Evolutionary conservation across 1,140 invertebrate species (phyloP).

Genomic region (Maconellicoccus hirsutus): DNA sequence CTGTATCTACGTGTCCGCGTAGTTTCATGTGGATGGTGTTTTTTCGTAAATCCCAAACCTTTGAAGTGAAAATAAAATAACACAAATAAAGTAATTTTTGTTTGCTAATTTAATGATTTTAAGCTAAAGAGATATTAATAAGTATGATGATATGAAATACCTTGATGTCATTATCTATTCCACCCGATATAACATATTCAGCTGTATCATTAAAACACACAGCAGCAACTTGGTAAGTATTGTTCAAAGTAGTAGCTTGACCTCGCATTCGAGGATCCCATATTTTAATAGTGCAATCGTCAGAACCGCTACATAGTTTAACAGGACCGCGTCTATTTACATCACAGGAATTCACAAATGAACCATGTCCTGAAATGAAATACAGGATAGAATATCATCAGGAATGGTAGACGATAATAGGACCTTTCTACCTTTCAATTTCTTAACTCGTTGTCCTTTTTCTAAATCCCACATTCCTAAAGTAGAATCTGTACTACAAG

Average conservation of each 20-base stretch:
- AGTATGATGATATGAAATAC: slow-evolving; percentile 35
- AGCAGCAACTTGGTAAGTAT: slow-evolving; percentile 72
- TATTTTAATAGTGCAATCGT: slow-evolving; percentile 85
- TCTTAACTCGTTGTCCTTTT: slow-evolving; percentile 75
- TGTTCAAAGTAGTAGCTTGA: slow-evolving; percentile 64
- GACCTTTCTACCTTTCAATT: slow-evolving; percentile 55
- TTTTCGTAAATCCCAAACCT: slow-evolving; percentile 91
- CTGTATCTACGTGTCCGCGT: slow-evolving; percentile 80
- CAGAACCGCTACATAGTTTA: slow-evolving; percentile 81
- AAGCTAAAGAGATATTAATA: not conserved
- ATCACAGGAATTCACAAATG: slow-evolving; percentile 77
- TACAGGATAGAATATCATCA: not conserved
- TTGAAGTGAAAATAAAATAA: not conserved
- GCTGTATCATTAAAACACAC: slow-evolving; percentile 93
- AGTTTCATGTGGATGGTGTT: slow-evolving; percentile 76
- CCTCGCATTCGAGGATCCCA: slow-evolving; percentile 77
- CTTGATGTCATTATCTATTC: slow-evolving; percentile 97
- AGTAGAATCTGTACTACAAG: slow-evolving; percentile 88
- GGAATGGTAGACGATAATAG: not conserved
- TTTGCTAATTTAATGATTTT: not conserved
- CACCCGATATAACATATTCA: slow-evolving; percentile 79
- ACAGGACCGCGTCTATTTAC: slow-evolving; percentile 73
- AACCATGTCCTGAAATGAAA: slow-evolving; percentile 52
- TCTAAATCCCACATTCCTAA: slow-evolving; percentile 90
- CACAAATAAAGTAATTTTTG: not conserved